Base-by-base conservation (phyloP, 2,888 invertebrate species). In the Hemithea aestivaria region DNA sequence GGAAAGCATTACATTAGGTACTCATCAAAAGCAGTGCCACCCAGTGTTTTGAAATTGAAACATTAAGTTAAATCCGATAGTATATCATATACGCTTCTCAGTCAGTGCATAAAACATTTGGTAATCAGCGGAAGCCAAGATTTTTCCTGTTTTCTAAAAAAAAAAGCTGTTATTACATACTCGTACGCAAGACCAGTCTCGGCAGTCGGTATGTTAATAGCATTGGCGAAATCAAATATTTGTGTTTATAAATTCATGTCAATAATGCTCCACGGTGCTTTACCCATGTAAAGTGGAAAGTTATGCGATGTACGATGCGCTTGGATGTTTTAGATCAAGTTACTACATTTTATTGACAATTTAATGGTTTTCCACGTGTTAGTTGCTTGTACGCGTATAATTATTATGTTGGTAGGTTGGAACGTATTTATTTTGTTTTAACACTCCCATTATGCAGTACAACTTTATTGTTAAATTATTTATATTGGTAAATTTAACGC, bases 181-280 rank as follows among this genome's bases (percentile, higher is more conserved):
- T 29, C 32, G 25, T 43, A 26, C 56, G 55, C 53, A 56, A 52
- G 53, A 45, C 48, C 35, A 43, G 50, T 49, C 39, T 56, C 52
- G 35, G 55, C 51, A 56, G 40, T 16, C 16, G 36, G 64, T 73
- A 73, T 72, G 71, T 44, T 62, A 72, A 71, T 72, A 38, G 35
- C 36, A 45, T 58, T 58, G 40, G 65, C 67, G 59, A 71, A 68
- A 68, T 63, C 63, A 71, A 73, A 71, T 64, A 70, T 67, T 67
- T 64, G 58, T 67, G 26, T 35, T 22, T 31, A 35, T 35, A 31
- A 60, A 63, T 62, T 51, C 51, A 42, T 57, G 52, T 60, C 58
- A 57, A 65, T 61, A 62, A 64, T 63, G 56, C 56, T 55, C 53
- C 56, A 48, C 53, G 58, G 52, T 45, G 57, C 56, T 57, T 40